Base-by-base conservation (phyloP, 2,888 invertebrate species). In the Exephanes ischioxanthus region DNA sequence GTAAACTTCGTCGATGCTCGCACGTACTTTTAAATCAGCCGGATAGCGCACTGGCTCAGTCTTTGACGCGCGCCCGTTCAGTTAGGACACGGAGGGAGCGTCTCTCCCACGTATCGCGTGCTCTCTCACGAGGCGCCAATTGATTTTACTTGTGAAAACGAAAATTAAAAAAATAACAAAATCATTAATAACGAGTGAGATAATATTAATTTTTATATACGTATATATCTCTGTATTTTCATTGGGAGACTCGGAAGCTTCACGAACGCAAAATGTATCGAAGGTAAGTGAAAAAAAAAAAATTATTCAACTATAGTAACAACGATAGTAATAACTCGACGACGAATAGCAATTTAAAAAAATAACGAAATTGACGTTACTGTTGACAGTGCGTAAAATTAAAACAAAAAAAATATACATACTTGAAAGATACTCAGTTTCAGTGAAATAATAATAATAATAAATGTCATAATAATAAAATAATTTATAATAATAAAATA, bases 21-120 rank as follows among this genome's bases (percentile, higher is more conserved):
- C 80, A 71, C 79, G 85, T 81, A 82, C 88, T 89, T 91, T 90
- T 90, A 89, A 90, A 90, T 90, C 88, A 89, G 88, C 88, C 89
- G 88, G 72, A 61, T 53, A 48, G 77, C 89, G 85, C 84, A 87
- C 84, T 88, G 88, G 88, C 87, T 91, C 92, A 91, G 92, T 92
- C 90, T 91, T 90, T 89, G 89, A 89, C 90, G 91, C 92, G 92
- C 92, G 89, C 88, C 89, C 89, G 89, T 89, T 87, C 89, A 79
- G 89, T 87, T 87, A 83, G 88, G 80, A 86, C 81, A 85, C 86
- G 85, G 77, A 72, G 80, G 55, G 79, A 85, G 55, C 67, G 41
- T 51, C 16, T 58, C 71, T 33, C 73, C 51, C 45, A 70, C 83
- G 67, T 37, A 66, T 33, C 68, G 63, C 9, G 53, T 61, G 19